Base-by-base conservation (phyloP, 2,113 vertebrate genomes). In the Maccullochella peelii region DNA sequence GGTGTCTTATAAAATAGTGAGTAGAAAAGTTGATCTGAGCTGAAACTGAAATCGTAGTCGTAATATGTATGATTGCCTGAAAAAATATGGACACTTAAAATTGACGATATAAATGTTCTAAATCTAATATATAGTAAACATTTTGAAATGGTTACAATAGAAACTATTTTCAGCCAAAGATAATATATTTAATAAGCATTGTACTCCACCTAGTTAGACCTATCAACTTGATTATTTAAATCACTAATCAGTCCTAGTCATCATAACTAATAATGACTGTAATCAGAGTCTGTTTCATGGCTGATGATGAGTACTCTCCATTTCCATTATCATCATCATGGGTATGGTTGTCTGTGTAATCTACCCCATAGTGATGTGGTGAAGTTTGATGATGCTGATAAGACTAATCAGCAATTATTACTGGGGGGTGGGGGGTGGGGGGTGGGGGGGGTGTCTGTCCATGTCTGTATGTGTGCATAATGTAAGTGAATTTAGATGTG, bases 261-360 rank as follows among this genome's bases (percentile, higher is more conserved):
- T 90, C 84, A 77, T 84, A 88, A 92, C 79, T 86, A 90, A 90
- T 91, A 82, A 85, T 83, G 77, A 68, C 79, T 91, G 74, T 88
- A 93, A 95, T 94, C 89, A 93, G 58, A 88, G 62, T 63, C 18
- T 71, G 83, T 85, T 91, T 82, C 83, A 87, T 87, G 88, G 86
- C 54, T 86, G 82, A 68, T 94, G 86, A 87, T 86, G 89, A 91
- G 82, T 18, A 80, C 86, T 66, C 84, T 93, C 82, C 79, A 70
- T 83, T 92, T 88, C 65, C 86, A 89, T 92, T 87, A 88, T 88
- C 77, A 71, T 85, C 83, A 82, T 86, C 79, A 67, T 83, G 69
- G 79, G 33, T 76, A 90, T 55, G 89, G 85, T 87, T 91, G 88
- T 93, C 79, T 67, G 75, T 85, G 68, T 87, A 91, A 92, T 91